Evolutionary conservation across 2,888 invertebrate genomes (phyloP), one percentile per base, ranked within the genome.

Genomic region (Linnaemya vulpina): DNA sequence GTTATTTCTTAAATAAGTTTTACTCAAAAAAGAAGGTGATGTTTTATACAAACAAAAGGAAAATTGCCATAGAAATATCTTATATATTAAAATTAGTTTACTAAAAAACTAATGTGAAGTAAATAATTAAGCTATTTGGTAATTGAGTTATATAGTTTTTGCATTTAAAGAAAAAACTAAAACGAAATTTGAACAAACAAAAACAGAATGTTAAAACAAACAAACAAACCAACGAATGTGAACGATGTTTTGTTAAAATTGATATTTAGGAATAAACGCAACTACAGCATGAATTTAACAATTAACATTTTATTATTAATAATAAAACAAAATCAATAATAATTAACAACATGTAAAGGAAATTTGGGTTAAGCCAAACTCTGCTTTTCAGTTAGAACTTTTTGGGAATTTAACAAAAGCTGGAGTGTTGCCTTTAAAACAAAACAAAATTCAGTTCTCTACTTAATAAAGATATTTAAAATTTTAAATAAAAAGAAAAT

Each of bases 1-100:
- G 87, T 89, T 89, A 87, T 89, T 88, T 87, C 22, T 87, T 88
- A 38, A 62, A 62, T 53, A 51, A 62, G 15, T 78, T 62, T 68
- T 70, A 70, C 60, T 49, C 70, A 67, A 78, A 30, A 70, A 73
- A n/a, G n/a, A 30, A 35, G 67, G 80, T 80, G 80, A 74, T 11
- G 43, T 73, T 38, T 80, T 20, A 38, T 73, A 20, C 5, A 63
- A 63, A 22, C 17, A 58, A 60, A 60, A 17, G 25, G 63, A 58
- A 74, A 73, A 62, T 60, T 74, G 74, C 51, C 67, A 74, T 60
- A 68, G 38, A 51, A 49, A 15, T 71, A 35, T n/a, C 43, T 20
- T 43, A 71, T 62, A 22, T 67, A 73, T 58, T 40, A 15, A 74
- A 80, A 67, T 60, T 51, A 25, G 25, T 15, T 20, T 58, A 67